Conservation (phyloP, 2,888 invertebrate species). For the Hydrotaea diabolus region DNA sequence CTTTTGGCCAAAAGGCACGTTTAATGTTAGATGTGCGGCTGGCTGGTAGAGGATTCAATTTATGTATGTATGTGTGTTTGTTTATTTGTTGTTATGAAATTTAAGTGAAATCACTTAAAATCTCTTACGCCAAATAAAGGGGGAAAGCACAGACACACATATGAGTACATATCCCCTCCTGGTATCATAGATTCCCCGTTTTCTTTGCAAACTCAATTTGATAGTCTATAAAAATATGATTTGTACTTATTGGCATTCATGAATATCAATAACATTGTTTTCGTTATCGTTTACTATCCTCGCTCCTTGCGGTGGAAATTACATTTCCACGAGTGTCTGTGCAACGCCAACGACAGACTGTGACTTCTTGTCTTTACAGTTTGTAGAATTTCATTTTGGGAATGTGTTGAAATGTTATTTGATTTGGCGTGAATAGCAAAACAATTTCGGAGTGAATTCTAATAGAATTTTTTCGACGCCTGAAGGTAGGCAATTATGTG, state of each 20-base stretch:
- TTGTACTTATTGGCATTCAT: constrained; percentile 54
- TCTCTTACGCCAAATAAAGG: constrained; percentile 68
- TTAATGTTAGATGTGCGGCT: constrained; percentile 36
- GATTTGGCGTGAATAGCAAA: neutral
- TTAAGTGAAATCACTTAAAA: constrained; percentile 78
- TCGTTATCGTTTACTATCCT: constrained; percentile 16
- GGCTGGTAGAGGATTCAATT: constrained; percentile 49
- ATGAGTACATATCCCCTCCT: no score
- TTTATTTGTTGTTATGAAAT: constrained; percentile 73
- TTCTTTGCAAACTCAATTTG: constrained; percentile 39
- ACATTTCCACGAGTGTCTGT: neutral
- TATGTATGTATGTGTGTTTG: constrained; percentile 49
- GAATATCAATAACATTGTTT: constrained; percentile 25
- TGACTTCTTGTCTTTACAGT: neutral
- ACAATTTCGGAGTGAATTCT: no score
- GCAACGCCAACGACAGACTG: neutral
- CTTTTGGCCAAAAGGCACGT: constrained; percentile 62
- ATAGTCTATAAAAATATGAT: constrained; percentile 50
- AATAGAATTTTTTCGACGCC: no score
- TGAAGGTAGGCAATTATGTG: no score
- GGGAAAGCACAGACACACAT: neutral
- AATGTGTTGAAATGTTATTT: constrained; percentile 37
- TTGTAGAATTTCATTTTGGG: constrained; percentile 5
- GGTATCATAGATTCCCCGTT: neutral
- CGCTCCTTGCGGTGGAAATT: constrained; percentile 17